phyloP scores from a whole-genome alignment of 35 echinoderm and acorn worm species.

The Ptychodera flava region DNA sequence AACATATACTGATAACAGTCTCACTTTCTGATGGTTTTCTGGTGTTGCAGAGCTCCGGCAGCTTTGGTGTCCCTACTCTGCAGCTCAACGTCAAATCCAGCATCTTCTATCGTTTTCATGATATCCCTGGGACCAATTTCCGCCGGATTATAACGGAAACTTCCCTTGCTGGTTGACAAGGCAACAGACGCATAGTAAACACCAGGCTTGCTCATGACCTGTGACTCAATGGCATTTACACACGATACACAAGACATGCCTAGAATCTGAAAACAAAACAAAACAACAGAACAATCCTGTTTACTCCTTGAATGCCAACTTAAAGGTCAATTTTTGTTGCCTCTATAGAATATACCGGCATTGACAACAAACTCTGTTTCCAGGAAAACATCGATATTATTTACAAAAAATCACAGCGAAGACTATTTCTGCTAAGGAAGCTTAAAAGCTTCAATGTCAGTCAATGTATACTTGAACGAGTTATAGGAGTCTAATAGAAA shows the following conservation, averaged over 20 bases:
- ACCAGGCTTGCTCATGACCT: conserved; percentile 32
- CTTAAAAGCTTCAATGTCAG: too few relatives aligned
- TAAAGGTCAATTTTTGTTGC: too few relatives aligned
- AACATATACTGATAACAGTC: too few relatives aligned
- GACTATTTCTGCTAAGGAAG: too few relatives aligned
- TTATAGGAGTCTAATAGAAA: too few relatives aligned
- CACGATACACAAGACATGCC: conserved; percentile 90
- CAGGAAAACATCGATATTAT: too few relatives aligned
- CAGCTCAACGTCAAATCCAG: conserved; percentile 80
- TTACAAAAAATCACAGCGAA: too few relatives aligned
- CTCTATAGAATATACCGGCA: too few relatives aligned
- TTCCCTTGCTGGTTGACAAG: conserved; percentile 59
- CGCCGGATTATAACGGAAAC: conserved; percentile 53
- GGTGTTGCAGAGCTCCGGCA: conserved; percentile 39
- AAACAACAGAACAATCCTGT: neutral
- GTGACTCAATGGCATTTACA: conserved; percentile 64
- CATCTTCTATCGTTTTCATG: conserved; percentile 86
- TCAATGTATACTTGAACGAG: too few relatives aligned
- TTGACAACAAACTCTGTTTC: neutral
- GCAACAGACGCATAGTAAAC: conserved; percentile 73
- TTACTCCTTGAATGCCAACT: neutral
- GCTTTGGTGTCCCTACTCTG: conserved; percentile 31
- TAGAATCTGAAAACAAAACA: conserved; percentile 46
- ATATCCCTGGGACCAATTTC: conserved; percentile 78
- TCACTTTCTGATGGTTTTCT: conserved; percentile 84